These are phyloP conservation scores for Chelonus insularis DNA, from an alignment of 1,140 invertebrate species.

Conservation along the genomic window DNA sequence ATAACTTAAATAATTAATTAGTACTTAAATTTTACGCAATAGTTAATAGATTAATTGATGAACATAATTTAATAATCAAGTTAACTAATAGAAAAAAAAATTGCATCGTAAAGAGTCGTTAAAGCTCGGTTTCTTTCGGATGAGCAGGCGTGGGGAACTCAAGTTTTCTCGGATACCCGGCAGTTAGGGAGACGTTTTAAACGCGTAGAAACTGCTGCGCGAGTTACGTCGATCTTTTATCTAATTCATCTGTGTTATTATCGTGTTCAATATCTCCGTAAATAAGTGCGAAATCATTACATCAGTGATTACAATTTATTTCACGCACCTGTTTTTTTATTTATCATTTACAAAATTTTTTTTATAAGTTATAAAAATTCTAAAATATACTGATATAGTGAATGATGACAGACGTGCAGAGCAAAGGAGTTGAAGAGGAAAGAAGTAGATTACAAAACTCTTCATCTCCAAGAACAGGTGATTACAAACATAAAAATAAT, in stretches of 20 bases:
- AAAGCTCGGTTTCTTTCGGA: constrained; percentile 33
- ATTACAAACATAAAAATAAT: constrained; percentile 4
- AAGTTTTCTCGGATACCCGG: constrained; percentile 38
- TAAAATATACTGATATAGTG: neutral
- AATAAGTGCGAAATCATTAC: no score
- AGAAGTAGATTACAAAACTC: constrained; percentile 51
- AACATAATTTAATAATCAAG: no score
- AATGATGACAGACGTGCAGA: constrained; percentile 61
- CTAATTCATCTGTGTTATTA: neutral
- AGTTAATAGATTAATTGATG: no score
- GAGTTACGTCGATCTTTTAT: constrained; percentile 28
- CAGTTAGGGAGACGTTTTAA: constrained; percentile 49
- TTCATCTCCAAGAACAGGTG: constrained; percentile 47
- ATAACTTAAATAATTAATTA: no score
- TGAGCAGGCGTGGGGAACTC: constrained; percentile 1
- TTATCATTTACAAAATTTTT: neutral
- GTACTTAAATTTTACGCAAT: no score
- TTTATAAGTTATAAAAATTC: neutral
- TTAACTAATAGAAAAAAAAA: neutral
- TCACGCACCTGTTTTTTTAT: no score
- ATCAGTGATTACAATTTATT: no score
- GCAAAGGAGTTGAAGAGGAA: constrained; percentile 41
- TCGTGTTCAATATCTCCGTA: no score
- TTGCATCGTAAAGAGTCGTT: constrained; percentile 30
- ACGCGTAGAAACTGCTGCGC: constrained; percentile 45